Evolutionary conservation across 2,888 invertebrate genomes (phyloP).

Genomic region (Strigamia crassipes): DNA sequence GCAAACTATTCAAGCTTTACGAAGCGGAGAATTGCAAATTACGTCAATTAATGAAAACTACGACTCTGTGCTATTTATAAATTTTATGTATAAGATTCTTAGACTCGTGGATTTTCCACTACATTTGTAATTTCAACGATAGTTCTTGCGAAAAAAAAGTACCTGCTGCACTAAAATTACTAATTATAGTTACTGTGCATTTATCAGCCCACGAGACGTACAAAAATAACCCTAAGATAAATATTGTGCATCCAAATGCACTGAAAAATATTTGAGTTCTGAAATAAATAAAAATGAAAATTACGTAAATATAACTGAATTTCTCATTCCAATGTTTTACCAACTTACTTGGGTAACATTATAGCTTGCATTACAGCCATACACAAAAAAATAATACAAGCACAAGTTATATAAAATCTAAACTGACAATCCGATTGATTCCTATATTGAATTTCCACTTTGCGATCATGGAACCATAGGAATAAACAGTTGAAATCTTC

Average conservation of each 20-base stretch:
- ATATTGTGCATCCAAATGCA: constrained; percentile 50
- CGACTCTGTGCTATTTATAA: no score
- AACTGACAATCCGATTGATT: constrained; percentile 80
- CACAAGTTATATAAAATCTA: constrained; percentile 80
- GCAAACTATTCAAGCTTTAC: no score
- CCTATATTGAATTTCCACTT: constrained; percentile 78
- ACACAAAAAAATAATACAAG: constrained; percentile 75
- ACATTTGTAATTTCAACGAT: no score
- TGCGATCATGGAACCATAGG: constrained; percentile 77
- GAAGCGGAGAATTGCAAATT: no score
- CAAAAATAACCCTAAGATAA: constrained; percentile 64
- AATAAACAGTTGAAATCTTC: constrained; percentile 81
- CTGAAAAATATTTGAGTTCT: constrained; percentile 52
- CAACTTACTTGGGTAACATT: constrained; percentile 75
- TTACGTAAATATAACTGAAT: background rate
- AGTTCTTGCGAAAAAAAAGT: no score
- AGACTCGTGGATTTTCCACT: no score
- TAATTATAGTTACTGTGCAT: constrained; percentile 54
- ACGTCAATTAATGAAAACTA: no score
- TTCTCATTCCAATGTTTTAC: background rate
- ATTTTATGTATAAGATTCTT: no score
- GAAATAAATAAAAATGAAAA: constrained; percentile 41
- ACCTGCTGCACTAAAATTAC: background rate
- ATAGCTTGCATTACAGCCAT: constrained; percentile 79
- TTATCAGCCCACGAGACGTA: constrained; percentile 76